Percentiles rank a stretch among this genome's conserved stretches.
phyloP scores from a whole-genome alignment of 2,113 vertebrate species.

The Campylomormyrus tamandua region DNA sequence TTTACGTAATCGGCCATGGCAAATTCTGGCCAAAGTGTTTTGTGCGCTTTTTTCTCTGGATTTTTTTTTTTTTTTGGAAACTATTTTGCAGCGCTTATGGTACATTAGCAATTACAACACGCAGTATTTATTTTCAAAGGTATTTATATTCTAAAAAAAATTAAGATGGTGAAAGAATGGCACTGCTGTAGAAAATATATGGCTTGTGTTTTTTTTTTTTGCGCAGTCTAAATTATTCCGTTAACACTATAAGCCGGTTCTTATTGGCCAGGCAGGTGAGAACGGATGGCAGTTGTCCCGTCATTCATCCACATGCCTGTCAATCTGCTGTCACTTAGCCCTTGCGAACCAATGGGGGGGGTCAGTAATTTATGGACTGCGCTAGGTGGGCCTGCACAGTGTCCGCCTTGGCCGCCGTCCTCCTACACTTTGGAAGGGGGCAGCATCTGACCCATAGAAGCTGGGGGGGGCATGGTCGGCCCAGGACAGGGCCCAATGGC shows the following conservation, averaged over 20 bases:
- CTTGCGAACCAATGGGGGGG: neutral
- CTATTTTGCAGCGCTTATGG: neutral
- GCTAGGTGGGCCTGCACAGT: conserved; percentile 1
- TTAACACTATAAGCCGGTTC: neutral
- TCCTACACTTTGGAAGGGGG: neutral
- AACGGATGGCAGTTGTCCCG: neutral
- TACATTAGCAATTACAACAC: neutral
- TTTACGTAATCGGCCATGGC: neutral
- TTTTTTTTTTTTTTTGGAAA: conserved; percentile 4
- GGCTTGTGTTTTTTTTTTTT: neutral
- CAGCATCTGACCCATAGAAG: neutral
- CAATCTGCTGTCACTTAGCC: neutral
- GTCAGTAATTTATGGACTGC: neutral
- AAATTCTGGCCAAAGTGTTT: neutral
- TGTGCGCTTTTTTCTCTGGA: neutral
- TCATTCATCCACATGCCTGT: neutral
- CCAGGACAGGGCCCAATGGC: neutral
- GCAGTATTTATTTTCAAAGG: neutral
- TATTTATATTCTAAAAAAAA: neutral
- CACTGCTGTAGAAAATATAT: neutral
- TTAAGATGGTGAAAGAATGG: neutral
- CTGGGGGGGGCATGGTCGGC: neutral
- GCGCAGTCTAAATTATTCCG: neutral
- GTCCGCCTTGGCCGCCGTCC: neutral
- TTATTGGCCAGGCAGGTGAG: neutral